Evolutionary conservation across 2,888 invertebrate genomes (phyloP).

Genomic region (Troilus luridus): DNA sequence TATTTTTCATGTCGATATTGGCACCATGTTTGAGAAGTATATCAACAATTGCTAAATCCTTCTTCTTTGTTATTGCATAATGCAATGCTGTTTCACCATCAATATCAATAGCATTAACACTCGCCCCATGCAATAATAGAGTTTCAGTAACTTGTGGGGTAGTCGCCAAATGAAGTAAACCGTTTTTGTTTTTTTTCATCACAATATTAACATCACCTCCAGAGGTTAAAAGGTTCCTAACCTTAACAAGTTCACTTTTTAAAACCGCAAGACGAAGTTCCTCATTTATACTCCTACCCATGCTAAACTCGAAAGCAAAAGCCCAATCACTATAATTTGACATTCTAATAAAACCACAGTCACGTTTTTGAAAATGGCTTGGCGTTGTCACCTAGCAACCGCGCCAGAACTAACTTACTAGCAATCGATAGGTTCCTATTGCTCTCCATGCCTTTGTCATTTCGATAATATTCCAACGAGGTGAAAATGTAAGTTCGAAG

Average conservation of each 20-base stretch:
- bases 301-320: neutral
- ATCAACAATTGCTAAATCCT: neutral
- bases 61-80: neutral
- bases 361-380: too few relatives aligned
- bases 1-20: neutral
- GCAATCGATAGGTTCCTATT: too few relatives aligned
- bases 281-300: neutral
- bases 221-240: neutral
- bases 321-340: neutral
- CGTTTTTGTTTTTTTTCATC: neutral
- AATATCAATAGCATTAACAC: neutral
- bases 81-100: slow-evolving; percentile 2
- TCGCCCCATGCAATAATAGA: neutral
- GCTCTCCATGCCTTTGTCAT: too few relatives aligned
- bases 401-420: too few relatives aligned
- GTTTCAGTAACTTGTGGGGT: neutral
- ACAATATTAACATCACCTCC: neutral
- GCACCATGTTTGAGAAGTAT: neutral
- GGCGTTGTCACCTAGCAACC: too few relatives aligned
- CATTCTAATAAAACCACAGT: neutral
- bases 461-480: too few relatives aligned
- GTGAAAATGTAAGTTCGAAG: too few relatives aligned
- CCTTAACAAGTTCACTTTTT: neutral
- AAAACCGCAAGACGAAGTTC: neutral
- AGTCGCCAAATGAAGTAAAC: slow-evolving; percentile 10